Conservation (phyloP, 1,140 invertebrate genomes). For the Galendromus occidentalis region DNA sequence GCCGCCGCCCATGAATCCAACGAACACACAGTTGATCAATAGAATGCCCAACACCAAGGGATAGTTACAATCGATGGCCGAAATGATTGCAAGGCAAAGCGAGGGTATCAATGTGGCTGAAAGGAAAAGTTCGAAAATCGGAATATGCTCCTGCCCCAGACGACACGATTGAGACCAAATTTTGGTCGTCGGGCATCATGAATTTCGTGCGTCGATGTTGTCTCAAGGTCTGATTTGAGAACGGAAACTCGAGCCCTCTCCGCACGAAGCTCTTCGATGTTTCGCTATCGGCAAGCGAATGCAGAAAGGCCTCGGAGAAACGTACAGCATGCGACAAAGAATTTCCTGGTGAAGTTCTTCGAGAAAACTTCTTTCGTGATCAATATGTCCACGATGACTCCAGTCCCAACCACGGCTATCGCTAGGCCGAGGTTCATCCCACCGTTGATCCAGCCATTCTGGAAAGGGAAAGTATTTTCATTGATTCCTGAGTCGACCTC, state of each 20-base stretch:
- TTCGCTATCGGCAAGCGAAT: background rate
- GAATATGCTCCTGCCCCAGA: no score
- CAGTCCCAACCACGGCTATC: background rate
- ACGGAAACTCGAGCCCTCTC: no score
- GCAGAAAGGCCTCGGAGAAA: background rate
- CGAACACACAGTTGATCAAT: background rate
- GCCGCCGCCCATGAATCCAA: background rate
- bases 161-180: no score
- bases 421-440: background rate
- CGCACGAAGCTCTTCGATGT: no score
- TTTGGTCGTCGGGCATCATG: no score
- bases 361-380: background rate
- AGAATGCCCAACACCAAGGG: background rate
- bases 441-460: background rate
- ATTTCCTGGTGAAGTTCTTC: background rate
- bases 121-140: no score
- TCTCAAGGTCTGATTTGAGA: no score
- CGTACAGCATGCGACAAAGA: background rate
- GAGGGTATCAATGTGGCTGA: background rate
- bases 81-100: background rate
- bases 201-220: no score
- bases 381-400: background rate
- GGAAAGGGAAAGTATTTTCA: no score
- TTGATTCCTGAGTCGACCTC: no score
- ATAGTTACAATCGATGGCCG: background rate